A percentile compares a stretch with the other conserved stretches of the same genome.
Evolutionary conservation across 1,140 invertebrate species (phyloP).

Genomic region (Trissolcus basalis): DNA sequence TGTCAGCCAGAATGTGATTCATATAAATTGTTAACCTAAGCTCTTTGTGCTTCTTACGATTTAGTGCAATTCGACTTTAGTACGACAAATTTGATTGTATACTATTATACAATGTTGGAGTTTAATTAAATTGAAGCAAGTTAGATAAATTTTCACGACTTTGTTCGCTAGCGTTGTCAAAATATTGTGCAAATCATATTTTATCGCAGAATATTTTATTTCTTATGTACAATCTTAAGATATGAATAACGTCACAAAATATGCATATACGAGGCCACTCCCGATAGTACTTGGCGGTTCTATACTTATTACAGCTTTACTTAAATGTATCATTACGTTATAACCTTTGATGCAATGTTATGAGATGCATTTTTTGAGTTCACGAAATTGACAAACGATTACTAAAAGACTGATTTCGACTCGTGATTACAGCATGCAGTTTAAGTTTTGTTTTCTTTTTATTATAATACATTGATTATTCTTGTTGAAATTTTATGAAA

Average conservation of each 20-base stretch:
- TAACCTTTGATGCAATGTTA: constrained; percentile 29
- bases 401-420: constrained; percentile 44
- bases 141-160: neutral
- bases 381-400: constrained; percentile 16
- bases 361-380: constrained; percentile 30
- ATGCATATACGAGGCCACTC: constrained; percentile 41
- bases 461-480: neutral
- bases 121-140: neutral
- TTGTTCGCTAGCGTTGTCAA: neutral
- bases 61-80: too few species aligned
- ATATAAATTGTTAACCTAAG: too few species aligned
- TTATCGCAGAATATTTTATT: constrained; percentile 20
- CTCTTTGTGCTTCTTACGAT: too few species aligned
- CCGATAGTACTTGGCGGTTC: constrained; percentile 47
- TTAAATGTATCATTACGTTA: constrained; percentile 37
- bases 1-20: too few species aligned
- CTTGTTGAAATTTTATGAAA: too few species aligned
- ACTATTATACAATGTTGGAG: neutral
- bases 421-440: constrained; percentile 16
- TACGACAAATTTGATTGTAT: too few species aligned
- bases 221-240: constrained; percentile 26
- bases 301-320: constrained; percentile 53
- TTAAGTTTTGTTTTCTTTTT: constrained; percentile 3
- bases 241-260: constrained; percentile 25
- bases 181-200: constrained; percentile 6